Conservation (phyloP, 2,113 vertebrate species). For the Sceloporus tristichus region DNA sequence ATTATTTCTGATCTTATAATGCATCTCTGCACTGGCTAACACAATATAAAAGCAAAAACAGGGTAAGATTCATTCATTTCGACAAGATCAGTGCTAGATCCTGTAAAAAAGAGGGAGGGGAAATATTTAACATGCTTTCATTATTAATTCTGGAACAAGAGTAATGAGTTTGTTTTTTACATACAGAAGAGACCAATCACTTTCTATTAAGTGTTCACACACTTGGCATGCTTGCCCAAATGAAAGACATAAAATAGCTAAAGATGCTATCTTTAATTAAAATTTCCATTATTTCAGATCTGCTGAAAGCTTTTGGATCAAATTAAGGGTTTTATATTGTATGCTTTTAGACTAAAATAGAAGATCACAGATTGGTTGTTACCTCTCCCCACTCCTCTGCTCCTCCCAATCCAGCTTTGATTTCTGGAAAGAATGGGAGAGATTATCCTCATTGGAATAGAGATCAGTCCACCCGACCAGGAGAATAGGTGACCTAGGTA, state of each 20-base stretch:
- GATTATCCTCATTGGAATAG: not conserved
- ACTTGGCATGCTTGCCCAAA: not conserved
- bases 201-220: not conserved
- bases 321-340: not conserved
- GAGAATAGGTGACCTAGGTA: not conserved
- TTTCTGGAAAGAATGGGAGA: not conserved
- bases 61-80: not conserved
- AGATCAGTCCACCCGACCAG: not conserved
- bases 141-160: slow-evolving; percentile 13
- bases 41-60: not conserved
- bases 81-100: not conserved
- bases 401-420: not conserved
- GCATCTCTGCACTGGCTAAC: not conserved
- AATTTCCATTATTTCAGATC: not conserved
- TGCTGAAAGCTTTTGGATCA: not conserved
- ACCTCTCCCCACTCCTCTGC: too few species aligned
- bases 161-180: slow-evolving; percentile 1
- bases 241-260: not conserved
- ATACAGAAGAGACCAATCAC: slow-evolving; percentile 5
- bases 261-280: slow-evolving; percentile 25
- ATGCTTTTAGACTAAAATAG: not conserved
- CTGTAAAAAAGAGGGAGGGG: not conserved
- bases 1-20: slow-evolving; percentile 21
- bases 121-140: not conserved
- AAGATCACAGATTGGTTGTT: not conserved